Evolutionary conservation across 2,888 invertebrate species (phyloP), one percentile per base, ranked within the genome.

Genomic region (Thumatha senex): DNA sequence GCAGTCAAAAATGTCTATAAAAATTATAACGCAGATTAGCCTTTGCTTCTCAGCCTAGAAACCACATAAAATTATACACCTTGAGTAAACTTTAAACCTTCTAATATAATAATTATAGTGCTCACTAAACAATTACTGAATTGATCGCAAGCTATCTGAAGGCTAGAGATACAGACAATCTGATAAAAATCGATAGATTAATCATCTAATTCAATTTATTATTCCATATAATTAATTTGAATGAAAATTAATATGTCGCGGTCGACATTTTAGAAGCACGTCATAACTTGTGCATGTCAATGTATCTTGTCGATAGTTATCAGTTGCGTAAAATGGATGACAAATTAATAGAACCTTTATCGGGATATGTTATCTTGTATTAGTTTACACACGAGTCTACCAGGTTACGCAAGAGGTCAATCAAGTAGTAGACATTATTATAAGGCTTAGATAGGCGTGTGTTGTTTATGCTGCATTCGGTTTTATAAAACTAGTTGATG

Each of bases 321-420:
- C 58, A 7, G 29, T 71, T 70, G 10, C 13, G 46, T 58, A 72
- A 69, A 40, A 38, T 18, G 11, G 48, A 56, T 62, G 73, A 76
- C 63, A 70, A 51, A 54, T 61, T 40, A 38, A 54, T 48, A 35
- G 38, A 40, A 38, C 44, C 36, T 47, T 58, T 68, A 70, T 72
- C 55, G 54, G 48, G 40, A 47, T 35, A 42, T 42, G 46, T 46
- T 61, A 69, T 70, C 61, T 62, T 44, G 46, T 52, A 48, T 58
- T 59, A 61, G 54, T 61, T 54, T 56, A 66, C 58, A 63, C 62
- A 70, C 58, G 63, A 67, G 56, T 54, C 63, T 50, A 58, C 59
- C 51, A 53, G 24, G 15, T 69, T 64, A 58, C 53, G 58, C 59
- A 69, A 75, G 61, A 60, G 61, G 56, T 63, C 53, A 54, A 33